Evolutionary conservation across 92 coral and sea anemone genomes (phyloP), one percentile per base, ranked within the genome.

Genomic region (Pocillopora meandrina): DNA sequence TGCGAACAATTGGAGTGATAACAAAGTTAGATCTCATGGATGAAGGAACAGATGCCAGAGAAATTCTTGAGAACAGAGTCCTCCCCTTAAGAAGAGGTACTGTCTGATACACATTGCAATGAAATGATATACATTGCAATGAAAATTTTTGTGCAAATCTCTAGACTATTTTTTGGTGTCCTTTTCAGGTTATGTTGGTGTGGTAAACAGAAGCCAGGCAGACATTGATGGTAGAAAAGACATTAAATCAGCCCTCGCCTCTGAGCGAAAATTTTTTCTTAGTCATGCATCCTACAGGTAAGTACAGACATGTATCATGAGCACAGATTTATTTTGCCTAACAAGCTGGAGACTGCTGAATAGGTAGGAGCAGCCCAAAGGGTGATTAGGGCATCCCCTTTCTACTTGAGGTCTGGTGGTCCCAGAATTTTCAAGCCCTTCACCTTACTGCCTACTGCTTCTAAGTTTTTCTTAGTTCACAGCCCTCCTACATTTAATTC

Each of bases 11-110:
- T 89, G 98, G 98, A 67, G 98, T 96, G 20, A 96, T 96, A 19
- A 96, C 98, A 16, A 96, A 96, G 88, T 86, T 96, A 63, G 98
- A 96, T 89, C 86, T 96, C 36, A 96, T 96, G 98, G 98, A 96
- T 85, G 86, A 64, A 75, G 98, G 98, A n/a, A 96, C 98, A 66
- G 98, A 96, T 89, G 98, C 99, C 6, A 91, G 75, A 65, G 98
- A 96, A 9, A 89, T 96, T 75, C 85, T 96, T 47, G 99, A 96
- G 71, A 96, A 96, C 88, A 94, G 91, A 88, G 90, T 95, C 20
- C 89, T 96, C 63, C 98, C 99, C 31, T 87, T 96, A 49, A 81
- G 99, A 61, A 91, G 99, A 91, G 99, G 98, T 95, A 74, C 4
- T 42, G 8, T 42, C 4, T 42, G 52, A 42, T 42, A 9, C 1